Percentiles rank a stretch among this genome's conserved stretches.
Conservation (phyloP, 1,140 invertebrate species). For the Trichoplusia ni region DNA sequence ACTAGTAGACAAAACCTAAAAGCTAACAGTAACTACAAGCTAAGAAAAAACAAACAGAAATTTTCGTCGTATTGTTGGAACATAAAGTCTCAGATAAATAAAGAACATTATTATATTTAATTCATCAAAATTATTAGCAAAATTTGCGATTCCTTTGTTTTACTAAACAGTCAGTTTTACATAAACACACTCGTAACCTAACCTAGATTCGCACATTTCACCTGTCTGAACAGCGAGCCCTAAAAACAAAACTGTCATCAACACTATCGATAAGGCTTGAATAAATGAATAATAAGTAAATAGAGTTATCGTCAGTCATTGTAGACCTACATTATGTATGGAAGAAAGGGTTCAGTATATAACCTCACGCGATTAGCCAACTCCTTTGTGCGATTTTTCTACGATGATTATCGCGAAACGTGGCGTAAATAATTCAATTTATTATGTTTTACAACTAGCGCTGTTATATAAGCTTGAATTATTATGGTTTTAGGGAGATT, state of each 20-base stretch:
- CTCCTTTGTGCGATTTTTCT: constrained; percentile 8
- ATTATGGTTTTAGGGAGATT: constrained; percentile 15
- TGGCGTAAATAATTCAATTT: constrained; percentile 30
- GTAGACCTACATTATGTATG: constrained; percentile 3
- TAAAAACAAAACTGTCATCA: constrained; percentile 44
- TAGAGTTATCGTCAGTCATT: constrained; percentile 11
- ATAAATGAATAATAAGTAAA: constrained; percentile 54
- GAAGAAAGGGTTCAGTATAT: background rate
- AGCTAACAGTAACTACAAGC: no score
- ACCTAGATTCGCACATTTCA: constrained; percentile 1
- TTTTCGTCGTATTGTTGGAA: no score
- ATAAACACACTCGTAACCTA: background rate
- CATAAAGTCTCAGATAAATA: no score
- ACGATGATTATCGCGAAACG: constrained; percentile 25
- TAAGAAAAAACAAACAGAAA: no score
- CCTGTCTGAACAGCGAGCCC: background rate
- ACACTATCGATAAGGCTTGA: constrained; percentile 45
- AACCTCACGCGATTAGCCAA: constrained; percentile 5
- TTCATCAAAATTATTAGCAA: no score
- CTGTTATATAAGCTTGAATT: constrained; percentile 1
- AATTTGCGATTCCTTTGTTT: no score
- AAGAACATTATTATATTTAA: no score
- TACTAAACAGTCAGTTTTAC: background rate
- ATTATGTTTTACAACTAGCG: background rate
- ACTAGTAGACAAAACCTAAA: no score